Percentiles rank a stretch among this genome's conserved stretches.
phyloP scores from a whole-genome alignment of 2,797 vertebrate genomes.

The Pachyuromys duprasi region DNA sequence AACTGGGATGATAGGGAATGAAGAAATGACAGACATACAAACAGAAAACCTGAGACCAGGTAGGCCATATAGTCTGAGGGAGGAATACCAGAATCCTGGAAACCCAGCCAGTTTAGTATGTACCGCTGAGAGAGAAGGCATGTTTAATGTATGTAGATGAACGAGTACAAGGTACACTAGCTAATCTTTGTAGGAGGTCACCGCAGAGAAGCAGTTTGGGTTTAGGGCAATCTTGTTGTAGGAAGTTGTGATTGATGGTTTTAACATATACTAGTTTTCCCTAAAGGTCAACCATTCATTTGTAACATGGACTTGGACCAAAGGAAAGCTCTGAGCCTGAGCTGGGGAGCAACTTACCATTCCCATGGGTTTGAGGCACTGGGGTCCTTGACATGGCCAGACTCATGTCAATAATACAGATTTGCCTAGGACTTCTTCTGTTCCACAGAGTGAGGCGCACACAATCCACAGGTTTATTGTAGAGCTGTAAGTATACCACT shows the following conservation, averaged over 20 bases:
- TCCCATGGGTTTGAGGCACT: background rate
- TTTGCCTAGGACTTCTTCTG: background rate
- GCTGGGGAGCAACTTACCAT: background rate
- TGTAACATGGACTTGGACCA: background rate
- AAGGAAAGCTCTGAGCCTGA: background rate
- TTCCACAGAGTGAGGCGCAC: slow-evolving; percentile 86
- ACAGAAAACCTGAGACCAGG: background rate
- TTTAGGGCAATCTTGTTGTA: background rate
- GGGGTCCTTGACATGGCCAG: background rate
- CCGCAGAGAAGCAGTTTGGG: background rate
- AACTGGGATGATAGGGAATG: background rate
- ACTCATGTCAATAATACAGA: background rate
- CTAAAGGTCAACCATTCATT: background rate
- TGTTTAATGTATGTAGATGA: background rate
- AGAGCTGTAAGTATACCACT: slow-evolving; percentile 92
- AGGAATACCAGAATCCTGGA: background rate
- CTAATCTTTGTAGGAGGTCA: background rate
- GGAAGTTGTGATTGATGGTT: background rate
- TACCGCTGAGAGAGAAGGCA: background rate
- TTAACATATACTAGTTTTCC: background rate
- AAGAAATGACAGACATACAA: background rate
- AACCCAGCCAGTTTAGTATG: background rate
- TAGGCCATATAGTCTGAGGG: too few species aligned
- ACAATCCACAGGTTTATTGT: slow-evolving; percentile 94
- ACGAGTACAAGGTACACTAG: background rate